Base-by-base conservation (phyloP, 2,888 invertebrate species). In the Caenorhabditis becei region DNA sequence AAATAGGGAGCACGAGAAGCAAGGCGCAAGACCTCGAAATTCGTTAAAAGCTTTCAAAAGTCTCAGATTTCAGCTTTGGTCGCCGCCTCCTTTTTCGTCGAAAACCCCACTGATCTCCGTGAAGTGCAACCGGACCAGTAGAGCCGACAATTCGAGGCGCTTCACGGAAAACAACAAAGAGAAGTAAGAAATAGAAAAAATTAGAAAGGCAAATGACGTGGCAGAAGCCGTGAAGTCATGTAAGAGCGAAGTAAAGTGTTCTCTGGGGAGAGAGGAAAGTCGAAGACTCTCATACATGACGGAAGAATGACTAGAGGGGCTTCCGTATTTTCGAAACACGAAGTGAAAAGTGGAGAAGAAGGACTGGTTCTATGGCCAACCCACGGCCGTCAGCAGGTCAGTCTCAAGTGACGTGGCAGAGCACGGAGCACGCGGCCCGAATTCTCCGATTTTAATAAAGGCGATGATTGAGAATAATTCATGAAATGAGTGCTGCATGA, bases 41-140 rank as follows among this genome's bases (percentile, higher is more conserved):
- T 74, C 74, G 74, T 74, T 74, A 66, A 74, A 74, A 74, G 74
- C 74, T 74, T 77, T 67, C 62, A 49, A 67, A 54, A 54, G 69
- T 77, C 67, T 77, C 67, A 18, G 62, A 69, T 69, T 67, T 61
- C 77, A 70, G 51, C 14, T 18, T n/a, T 49, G 28, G 49, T 69
- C 16, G 47, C 44, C 44, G 41, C 23, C n/a, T 11, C n/a, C n/a
- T 23, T 47, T 28, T 28, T 44, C 37, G 18, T 18, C 28, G 35
- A 47, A 41, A 62, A 49, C 37, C n/a, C 35, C 49, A 41, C 54
- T 53, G 41, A n/a, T 28, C 14, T 18, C 24, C 32, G 41, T 61
- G 66, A 54, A 24, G 53, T 66, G 66, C 47, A 56, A 26, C 62
- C 47, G 28, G 44, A 32, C 23, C 26, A 62, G 62, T 53, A 53